Evolutionary conservation across 2,888 invertebrate genomes (phyloP).

Genomic region (Carpatolechia fugitivella): DNA sequence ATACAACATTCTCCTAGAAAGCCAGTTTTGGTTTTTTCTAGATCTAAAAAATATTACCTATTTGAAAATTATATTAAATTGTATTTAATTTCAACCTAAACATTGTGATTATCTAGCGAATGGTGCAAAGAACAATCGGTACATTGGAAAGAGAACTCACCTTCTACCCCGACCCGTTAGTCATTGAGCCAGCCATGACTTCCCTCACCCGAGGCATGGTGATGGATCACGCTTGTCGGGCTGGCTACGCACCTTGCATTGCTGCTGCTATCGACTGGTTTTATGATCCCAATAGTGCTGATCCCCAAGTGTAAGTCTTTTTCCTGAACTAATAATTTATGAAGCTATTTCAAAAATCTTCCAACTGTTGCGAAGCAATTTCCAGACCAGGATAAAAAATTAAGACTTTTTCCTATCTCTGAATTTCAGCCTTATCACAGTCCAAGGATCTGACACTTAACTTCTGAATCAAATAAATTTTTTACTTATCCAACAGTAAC

Average conservation of each 20-base stretch:
- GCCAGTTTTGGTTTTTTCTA: no score
- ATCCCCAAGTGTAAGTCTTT: conserved; percentile 51
- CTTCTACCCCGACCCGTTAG: conserved; percentile 46
- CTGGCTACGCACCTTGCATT: conserved; percentile 60
- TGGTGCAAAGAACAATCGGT: conserved; percentile 53
- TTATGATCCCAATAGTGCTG: conserved; percentile 47
- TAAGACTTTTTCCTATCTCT: no score
- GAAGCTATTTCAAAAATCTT: no score
- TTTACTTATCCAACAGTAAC: conserved; percentile 40
- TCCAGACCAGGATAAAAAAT: no score
- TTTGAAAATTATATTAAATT: no score
- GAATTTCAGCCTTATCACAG: no score
- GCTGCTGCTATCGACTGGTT: conserved; percentile 70
- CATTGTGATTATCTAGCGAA: conserved; percentile 42
- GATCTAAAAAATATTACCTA: no score
- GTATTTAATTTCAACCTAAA: not conserved
- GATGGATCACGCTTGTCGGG: conserved; percentile 67
- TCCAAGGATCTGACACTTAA: no score
- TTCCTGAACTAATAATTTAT: no score
- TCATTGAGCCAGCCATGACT: conserved; percentile 51
- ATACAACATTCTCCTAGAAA: no score
- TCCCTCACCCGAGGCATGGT: conserved; percentile 61
- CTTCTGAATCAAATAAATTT: no score
- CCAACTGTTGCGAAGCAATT: no score
- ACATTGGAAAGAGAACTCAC: conserved; percentile 52